These are phyloP conservation scores for Scaptomyza tumidula DNA, from an alignment of 2,888 invertebrate species.

Conservation along the genomic window DNA sequence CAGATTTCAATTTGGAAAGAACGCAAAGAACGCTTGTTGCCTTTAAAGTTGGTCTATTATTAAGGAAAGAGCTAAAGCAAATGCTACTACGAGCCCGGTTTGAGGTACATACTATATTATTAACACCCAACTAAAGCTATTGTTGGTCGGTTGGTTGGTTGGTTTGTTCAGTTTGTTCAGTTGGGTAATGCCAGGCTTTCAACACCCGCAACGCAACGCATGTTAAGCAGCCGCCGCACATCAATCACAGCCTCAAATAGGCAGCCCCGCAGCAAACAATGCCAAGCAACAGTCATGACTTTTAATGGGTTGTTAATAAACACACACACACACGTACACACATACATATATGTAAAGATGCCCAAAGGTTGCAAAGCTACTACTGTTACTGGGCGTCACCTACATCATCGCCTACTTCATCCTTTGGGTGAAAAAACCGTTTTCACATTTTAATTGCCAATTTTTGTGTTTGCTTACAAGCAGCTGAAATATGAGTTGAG, in stretches of 20 bases:
- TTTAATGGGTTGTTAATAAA: conserved; percentile 81
- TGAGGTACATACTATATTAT: conserved; percentile 51
- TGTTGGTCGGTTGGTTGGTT: conserved; percentile 14
- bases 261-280: conserved; percentile 55
- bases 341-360: too few species aligned
- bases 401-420: neutral
- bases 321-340: conserved; percentile 7
- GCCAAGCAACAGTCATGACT: conserved; percentile 77
- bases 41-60: conserved; percentile 51
- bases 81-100: conserved; percentile 1
- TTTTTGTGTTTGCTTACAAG: conserved; percentile 13
- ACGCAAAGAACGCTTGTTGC: conserved; percentile 38
- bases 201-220: conserved; percentile 66
- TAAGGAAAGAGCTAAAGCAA: neutral
- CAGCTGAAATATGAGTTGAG: conserved; percentile 14
- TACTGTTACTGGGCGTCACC: neutral
- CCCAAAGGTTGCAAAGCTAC: neutral
- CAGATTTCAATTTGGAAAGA: conserved; percentile 46
- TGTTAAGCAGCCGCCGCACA: conserved; percentile 58
- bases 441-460: conserved; percentile 53
- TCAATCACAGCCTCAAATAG: conserved; percentile 73
- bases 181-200: conserved; percentile 65
- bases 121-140: conserved; percentile 47
- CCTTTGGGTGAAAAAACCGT: conserved; percentile 8
- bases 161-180: too few species aligned